Conservation (phyloP, 2,113 vertebrate genomes). For the Myiagra hebetior region DNA sequence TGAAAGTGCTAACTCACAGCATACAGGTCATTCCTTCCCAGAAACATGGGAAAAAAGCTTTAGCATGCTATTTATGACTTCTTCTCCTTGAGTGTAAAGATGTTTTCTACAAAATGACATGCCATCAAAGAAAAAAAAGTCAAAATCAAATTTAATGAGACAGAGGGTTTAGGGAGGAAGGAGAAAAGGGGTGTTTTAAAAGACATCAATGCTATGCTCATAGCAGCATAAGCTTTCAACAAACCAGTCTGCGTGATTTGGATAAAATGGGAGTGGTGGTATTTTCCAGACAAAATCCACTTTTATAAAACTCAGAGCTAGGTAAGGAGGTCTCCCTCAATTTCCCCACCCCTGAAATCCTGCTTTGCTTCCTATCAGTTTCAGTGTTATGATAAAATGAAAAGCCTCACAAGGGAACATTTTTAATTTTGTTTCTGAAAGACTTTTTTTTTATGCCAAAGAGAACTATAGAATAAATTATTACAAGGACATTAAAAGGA, state of each 20-base stretch:
- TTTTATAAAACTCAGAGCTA: background rate
- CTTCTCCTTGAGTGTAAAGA: background rate
- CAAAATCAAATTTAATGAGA: background rate
- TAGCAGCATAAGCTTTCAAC: background rate
- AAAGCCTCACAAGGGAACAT: background rate
- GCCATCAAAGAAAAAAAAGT: background rate
- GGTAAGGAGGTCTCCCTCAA: background rate
- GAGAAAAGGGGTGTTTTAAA: background rate
- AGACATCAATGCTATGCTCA: background rate
- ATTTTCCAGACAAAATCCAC: background rate
- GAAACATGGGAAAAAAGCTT: background rate
- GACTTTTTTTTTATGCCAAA: background rate
- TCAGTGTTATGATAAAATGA: background rate
- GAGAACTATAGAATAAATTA: constrained; percentile 55
- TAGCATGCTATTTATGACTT: background rate
- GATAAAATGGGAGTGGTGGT: background rate
- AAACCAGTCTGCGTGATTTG: rapidly evolving
- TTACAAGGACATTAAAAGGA: constrained; percentile 67
- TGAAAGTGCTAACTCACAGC: constrained; percentile 51
- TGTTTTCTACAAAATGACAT: constrained; percentile 1
- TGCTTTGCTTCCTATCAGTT: background rate
- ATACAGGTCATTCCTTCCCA: background rate
- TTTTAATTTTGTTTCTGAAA: constrained; percentile 25
- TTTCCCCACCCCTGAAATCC: background rate
- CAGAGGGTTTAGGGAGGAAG: background rate